Conservation (phyloP, 2,888 invertebrate species). For the Tanypteryx hageni region DNA sequence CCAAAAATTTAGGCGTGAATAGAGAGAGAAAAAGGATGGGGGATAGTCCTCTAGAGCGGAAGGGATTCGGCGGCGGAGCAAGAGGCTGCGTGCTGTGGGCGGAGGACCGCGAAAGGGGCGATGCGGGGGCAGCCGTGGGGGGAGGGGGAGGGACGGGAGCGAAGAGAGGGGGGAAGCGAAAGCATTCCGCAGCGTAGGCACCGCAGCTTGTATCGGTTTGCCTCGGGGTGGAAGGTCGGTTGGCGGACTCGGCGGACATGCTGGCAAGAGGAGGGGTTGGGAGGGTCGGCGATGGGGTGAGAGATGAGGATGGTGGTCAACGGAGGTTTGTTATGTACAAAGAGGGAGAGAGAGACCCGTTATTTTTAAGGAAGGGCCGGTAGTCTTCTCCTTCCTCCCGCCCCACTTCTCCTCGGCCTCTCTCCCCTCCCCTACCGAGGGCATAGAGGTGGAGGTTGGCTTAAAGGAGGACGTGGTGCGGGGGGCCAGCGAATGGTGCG, state of each 20-base stretch:
- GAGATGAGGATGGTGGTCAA: constrained; percentile 42
- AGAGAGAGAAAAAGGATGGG: not conserved
- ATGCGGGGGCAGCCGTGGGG: not conserved
- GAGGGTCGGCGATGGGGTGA: not conserved
- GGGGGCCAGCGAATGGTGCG: constrained; percentile 31
- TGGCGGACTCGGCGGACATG: constrained; percentile 21
- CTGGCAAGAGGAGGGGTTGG: not conserved
- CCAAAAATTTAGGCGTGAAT: constrained; percentile 4
- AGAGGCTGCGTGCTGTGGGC: not conserved
- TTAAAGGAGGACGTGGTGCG: constrained; percentile 35
- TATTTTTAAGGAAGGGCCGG: constrained; percentile 43
- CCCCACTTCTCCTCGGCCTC: not conserved
- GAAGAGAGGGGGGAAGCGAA: not conserved
- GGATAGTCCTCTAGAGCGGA: not conserved
- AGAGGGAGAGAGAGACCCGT: constrained; percentile 58
- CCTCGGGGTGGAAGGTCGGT: constrained; percentile 22
- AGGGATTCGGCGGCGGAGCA: not conserved
- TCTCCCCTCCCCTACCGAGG: not conserved
- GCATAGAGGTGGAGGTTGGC: not conserved
- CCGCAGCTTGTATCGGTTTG: constrained; percentile 33
- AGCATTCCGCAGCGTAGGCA: constrained; percentile 15
- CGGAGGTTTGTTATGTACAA: constrained; percentile 36
- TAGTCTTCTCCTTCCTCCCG: not conserved
- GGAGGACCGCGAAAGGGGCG: not conserved
- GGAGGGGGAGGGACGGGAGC: not conserved